Evolutionary conservation across 2,888 invertebrate genomes (phyloP).

Genomic region (Drosophila koepferae): DNA sequence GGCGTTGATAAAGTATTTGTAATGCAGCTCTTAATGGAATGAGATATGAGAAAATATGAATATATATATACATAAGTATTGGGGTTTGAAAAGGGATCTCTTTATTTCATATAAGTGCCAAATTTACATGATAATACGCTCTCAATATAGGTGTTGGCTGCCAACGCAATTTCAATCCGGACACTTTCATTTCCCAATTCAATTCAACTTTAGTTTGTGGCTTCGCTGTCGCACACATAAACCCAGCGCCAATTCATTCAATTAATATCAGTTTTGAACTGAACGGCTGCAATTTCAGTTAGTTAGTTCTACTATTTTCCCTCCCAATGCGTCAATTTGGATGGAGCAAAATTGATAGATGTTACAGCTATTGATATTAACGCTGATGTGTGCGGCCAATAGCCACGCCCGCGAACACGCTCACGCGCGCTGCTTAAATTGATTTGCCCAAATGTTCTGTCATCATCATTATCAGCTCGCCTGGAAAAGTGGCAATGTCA

Average conservation of each 20-base stretch:
- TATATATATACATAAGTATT: background rate
- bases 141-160: background rate
- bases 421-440: constrained; percentile 50
- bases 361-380: constrained; percentile 20
- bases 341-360: constrained; percentile 19
- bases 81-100: no score
- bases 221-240: constrained; percentile 1
- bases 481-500: constrained; percentile 54
- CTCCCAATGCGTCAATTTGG: constrained; percentile 9
- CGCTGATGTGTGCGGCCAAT: constrained; percentile 35
- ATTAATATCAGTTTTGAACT: constrained; percentile 1
- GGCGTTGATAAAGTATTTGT: background rate
- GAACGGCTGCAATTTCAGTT: constrained; percentile 3
- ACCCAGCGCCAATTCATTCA: constrained; percentile 17
- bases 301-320: constrained; percentile 5
- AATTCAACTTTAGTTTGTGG: constrained; percentile 8
- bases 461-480: constrained; percentile 73
- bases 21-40: no score
- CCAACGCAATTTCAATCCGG: background rate
- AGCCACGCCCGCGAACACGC: constrained; percentile 27
- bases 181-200: background rate
- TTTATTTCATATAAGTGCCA: background rate
- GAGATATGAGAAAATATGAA: background rate
- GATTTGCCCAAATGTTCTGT: constrained; percentile 69
- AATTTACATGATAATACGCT: background rate